phyloP scores from a whole-genome alignment of 2,113 vertebrate genomes.

The Toxotes chatareus region DNA sequence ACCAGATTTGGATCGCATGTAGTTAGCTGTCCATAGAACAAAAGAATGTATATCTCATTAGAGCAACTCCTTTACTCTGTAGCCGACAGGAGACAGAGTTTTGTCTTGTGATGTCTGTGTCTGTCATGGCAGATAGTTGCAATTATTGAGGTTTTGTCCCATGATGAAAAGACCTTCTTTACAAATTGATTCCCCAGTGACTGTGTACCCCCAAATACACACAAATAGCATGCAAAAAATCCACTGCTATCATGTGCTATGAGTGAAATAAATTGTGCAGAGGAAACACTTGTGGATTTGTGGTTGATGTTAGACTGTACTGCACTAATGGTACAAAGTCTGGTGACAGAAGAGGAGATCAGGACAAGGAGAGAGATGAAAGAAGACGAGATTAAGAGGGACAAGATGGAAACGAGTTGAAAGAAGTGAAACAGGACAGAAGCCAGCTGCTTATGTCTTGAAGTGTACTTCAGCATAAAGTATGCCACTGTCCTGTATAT shows the following conservation, averaged over 20 bases:
- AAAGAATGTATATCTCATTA: conserved; percentile 16
- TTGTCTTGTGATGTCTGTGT: conserved; percentile 23
- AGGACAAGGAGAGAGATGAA: conserved; percentile 31
- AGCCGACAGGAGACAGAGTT: not conserved
- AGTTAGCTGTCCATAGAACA: not conserved
- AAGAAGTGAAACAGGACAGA: conserved; percentile 21
- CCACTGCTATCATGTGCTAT: not conserved
- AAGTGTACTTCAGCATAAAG: conserved; percentile 11
- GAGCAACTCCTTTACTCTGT: conserved; percentile 4
- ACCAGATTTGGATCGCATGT: not conserved
- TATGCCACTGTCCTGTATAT: conserved; percentile 4
- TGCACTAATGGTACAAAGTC: conserved; percentile 23
- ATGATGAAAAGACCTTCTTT: conserved; percentile 37
- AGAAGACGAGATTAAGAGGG: conserved; percentile 22
- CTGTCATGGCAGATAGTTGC: conserved; percentile 33
- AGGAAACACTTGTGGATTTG: conserved; percentile 24
- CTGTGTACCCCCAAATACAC: conserved; percentile 2
- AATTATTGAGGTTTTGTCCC: conserved; percentile 30
- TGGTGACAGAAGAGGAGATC: not conserved
- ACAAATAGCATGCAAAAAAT: not conserved
- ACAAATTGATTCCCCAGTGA: conserved; percentile 39
- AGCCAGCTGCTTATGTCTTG: conserved; percentile 19
- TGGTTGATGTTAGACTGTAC: conserved; percentile 15
- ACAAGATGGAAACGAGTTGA: conserved; percentile 24
- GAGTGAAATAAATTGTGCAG: conserved; percentile 15